These are phyloP conservation scores for Corbicula japonica DNA, from an alignment of 2,888 invertebrate genomes.

Conservation along the genomic window DNA sequence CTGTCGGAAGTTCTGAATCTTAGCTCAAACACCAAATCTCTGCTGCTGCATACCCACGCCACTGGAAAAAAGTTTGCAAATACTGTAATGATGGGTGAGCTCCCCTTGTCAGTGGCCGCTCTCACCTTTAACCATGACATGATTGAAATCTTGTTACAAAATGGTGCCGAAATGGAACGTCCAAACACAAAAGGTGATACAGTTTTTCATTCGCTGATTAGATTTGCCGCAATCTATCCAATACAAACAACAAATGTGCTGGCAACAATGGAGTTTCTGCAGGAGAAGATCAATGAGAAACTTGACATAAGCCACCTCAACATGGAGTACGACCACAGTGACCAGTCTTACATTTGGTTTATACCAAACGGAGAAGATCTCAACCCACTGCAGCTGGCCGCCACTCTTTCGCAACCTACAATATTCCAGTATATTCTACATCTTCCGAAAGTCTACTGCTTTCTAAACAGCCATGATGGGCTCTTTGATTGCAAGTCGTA, in stretches of 20 bases:
- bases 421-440: conserved; percentile 74
- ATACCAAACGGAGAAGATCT: conserved; percentile 67
- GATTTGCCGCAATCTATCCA: conserved; percentile 73
- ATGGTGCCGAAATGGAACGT: conserved; percentile 68
- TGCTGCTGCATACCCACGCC: conserved; percentile 64
- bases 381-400: conserved; percentile 74
- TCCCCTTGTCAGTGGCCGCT: conserved; percentile 71
- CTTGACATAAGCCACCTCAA: conserved; percentile 19
- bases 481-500: conserved; percentile 75
- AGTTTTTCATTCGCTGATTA: conserved; percentile 68
- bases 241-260: conserved; percentile 56
- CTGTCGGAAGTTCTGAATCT: conserved; percentile 51
- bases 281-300: conserved; percentile 52
- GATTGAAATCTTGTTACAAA: conserved; percentile 54
- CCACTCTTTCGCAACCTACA: conserved; percentile 64
- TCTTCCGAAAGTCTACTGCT: conserved; percentile 72
- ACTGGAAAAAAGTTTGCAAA: conserved; percentile 66
- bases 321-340: conserved; percentile 63
- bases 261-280: conserved; percentile 53
- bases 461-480: conserved; percentile 76
- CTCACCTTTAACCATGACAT: conserved; percentile 63
- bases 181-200: conserved; percentile 71
- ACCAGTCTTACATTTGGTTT: conserved; percentile 72
- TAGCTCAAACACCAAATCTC: conserved; percentile 53
- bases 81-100: conserved; percentile 75